Percentiles rank a stretch among this genome's conserved stretches.
Evolutionary conservation across 2,888 invertebrate genomes (phyloP).

Genomic region (Patella caerulea): DNA sequence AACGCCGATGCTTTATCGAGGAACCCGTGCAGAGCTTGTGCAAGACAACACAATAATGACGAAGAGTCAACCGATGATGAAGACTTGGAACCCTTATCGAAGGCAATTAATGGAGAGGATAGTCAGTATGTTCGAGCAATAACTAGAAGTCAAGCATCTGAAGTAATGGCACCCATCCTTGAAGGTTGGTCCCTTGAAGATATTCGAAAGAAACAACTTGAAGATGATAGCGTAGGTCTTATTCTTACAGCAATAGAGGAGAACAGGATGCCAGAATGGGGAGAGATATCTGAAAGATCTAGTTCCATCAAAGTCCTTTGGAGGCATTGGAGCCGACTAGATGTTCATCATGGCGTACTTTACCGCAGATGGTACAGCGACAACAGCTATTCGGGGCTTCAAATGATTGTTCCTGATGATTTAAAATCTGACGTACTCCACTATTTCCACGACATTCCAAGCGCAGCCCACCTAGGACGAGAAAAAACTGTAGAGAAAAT

Average conservation of each 20-base stretch:
- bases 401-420: neutral
- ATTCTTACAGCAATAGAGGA: neutral
- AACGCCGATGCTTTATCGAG: constrained; percentile 21
- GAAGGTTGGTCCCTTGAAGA: neutral
- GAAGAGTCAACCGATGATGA: neutral
- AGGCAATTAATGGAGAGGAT: too few species aligned
- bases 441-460: constrained; percentile 5
- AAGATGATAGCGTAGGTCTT: neutral
- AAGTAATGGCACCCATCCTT: neutral
- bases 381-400: neutral
- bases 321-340: neutral
- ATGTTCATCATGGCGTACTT: neutral
- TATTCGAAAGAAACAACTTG: neutral
- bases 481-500: constrained; percentile 11
- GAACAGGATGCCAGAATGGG: constrained; percentile 6
- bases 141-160: too few species aligned
- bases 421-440: neutral
- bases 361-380: neutral
- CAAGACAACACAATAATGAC: neutral
- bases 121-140: too few species aligned
- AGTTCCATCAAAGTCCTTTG: neutral
- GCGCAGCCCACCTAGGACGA: constrained; percentile 7
- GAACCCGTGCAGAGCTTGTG: neutral
- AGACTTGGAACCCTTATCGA: too few species aligned
- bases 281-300: neutral